Evolutionary conservation across 2,113 vertebrate species (phyloP), one percentile per base, ranked within the genome.

Genomic region (Chloroceryle aenea): DNA sequence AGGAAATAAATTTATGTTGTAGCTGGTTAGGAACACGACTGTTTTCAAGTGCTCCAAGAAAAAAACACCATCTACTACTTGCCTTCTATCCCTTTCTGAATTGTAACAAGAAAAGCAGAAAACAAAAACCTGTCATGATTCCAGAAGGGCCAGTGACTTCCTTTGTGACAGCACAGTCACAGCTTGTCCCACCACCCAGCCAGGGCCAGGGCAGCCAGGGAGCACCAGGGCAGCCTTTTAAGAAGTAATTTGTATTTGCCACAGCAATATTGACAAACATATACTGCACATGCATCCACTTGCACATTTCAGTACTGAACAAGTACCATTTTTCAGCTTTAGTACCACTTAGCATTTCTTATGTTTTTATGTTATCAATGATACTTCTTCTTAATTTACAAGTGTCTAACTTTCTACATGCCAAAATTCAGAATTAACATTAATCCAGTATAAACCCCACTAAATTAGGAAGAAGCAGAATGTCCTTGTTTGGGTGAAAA

Each of bases 121-220:
- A 59, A 84, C 43, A 32, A 58, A 52, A 25, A 12, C 29, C 5
- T 27, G 10, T 23, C 26, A 72, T 52, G 21, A 18, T 68, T 17
- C 6, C 30, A 61, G 12, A 47, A 55, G 11, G 15, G 30, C 17
- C 14, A 66, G 38, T 20, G 16, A 4, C 29, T 79, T 8, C 25
- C 9, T 52, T 20, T 61, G 9, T 67, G 45, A 7, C 25, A 61
- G 42, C 21, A 27, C 7, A 68, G 23, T 4, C 25, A 34, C 15
- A n/a, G 12, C 26, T 34, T 4, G 1, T 63, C 21, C 12, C 9
- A 50, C 6, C 5, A 11, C 7, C 11, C 7, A 38, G 34, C 2
- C 9, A 50, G 26, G 3, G 61, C 10, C 27, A 45, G 23, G 19
- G 14, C 25, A n/a, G 5, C 6, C 8, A 2, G 2, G 12, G 10